phyloP scores from a whole-genome alignment of 2,888 invertebrate genomes.

The Andricus quercusramuli region DNA sequence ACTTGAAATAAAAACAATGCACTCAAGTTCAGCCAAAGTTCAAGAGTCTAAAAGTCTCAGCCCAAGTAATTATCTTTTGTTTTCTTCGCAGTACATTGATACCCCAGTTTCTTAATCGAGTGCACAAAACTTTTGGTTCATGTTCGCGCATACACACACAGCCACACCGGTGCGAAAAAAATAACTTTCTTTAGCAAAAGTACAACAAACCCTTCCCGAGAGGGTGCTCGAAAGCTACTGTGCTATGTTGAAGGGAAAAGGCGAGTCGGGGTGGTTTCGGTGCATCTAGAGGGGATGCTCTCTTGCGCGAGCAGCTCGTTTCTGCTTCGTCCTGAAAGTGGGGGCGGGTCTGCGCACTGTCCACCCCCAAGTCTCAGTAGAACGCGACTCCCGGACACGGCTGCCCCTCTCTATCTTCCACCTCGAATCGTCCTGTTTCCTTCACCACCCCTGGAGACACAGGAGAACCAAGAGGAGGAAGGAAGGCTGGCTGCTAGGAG shows the following conservation, averaged over 20 bases:
- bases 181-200: slow-evolving; percentile 52
- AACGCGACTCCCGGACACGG: slow-evolving; percentile 55
- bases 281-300: slow-evolving; percentile 68
- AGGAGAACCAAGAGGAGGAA: slow-evolving; percentile 57
- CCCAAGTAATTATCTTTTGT: slow-evolving; percentile 9
- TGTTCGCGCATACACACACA: slow-evolving; percentile 10
- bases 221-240: slow-evolving; percentile 78
- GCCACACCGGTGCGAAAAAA: slow-evolving; percentile 45
- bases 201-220: slow-evolving; percentile 71
- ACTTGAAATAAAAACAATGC: slow-evolving; percentile 7
- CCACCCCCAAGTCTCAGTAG: slow-evolving; percentile 70
- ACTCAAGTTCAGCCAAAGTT: slow-evolving; percentile 20
- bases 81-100: background rate
- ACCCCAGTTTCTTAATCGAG: slow-evolving; percentile 12
- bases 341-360: slow-evolving; percentile 78
- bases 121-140: slow-evolving; percentile 34
- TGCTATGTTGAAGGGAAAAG: slow-evolving; percentile 74
- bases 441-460: slow-evolving; percentile 55
- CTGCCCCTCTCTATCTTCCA: slow-evolving; percentile 51
- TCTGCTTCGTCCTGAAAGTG: slow-evolving; percentile 74
- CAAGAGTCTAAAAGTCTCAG: slow-evolving; percentile 14
- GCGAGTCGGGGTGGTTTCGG: slow-evolving; percentile 68
- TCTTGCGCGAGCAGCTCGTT: slow-evolving; percentile 69
- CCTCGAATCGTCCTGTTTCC: slow-evolving; percentile 49
- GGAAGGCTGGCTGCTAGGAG: slow-evolving; percentile 53